Evolutionary conservation across 2,797 vertebrate genomes (phyloP).

Genomic region (Labeo calbasu): DNA sequence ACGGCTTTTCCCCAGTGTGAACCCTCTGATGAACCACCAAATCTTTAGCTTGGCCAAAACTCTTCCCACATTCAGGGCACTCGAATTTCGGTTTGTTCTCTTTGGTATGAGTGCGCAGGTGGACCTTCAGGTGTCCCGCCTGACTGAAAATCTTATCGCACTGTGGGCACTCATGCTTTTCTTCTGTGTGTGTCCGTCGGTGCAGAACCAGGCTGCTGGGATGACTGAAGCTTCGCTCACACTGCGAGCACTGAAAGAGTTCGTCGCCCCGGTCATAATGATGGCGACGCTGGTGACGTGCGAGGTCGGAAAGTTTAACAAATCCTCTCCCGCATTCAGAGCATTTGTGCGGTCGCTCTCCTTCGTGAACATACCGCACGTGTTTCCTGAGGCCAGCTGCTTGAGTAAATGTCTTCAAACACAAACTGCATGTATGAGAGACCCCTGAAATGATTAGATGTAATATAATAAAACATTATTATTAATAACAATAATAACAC

Average conservation of each 20-base stretch:
- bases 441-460: neutral
- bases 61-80: constrained; percentile 53
- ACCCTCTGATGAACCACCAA: constrained; percentile 49
- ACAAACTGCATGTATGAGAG: constrained; percentile 40
- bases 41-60: constrained; percentile 49
- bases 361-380: constrained; percentile 39
- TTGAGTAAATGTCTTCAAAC: constrained; percentile 45
- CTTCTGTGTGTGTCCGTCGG: constrained; percentile 47
- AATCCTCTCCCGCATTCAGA: constrained; percentile 33
- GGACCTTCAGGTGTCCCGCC: constrained; percentile 52
- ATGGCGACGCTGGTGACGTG: constrained; percentile 37
- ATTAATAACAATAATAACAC: neutral
- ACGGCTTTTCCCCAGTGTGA: constrained; percentile 56
- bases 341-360: constrained; percentile 30
- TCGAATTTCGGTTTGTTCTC: constrained; percentile 45
- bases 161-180: constrained; percentile 50
- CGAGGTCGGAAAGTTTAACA: constrained; percentile 4
- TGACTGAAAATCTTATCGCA: constrained; percentile 52
- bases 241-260: constrained; percentile 48
- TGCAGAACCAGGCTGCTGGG: constrained; percentile 49
- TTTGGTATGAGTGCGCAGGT: constrained; percentile 50
- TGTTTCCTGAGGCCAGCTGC: constrained; percentile 39
- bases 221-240: constrained; percentile 50
- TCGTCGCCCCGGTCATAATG: constrained; percentile 33
- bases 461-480: neutral